Evolutionary conservation across 2,888 invertebrate genomes (phyloP).

Genomic region (Notocelia uddmanniana): DNA sequence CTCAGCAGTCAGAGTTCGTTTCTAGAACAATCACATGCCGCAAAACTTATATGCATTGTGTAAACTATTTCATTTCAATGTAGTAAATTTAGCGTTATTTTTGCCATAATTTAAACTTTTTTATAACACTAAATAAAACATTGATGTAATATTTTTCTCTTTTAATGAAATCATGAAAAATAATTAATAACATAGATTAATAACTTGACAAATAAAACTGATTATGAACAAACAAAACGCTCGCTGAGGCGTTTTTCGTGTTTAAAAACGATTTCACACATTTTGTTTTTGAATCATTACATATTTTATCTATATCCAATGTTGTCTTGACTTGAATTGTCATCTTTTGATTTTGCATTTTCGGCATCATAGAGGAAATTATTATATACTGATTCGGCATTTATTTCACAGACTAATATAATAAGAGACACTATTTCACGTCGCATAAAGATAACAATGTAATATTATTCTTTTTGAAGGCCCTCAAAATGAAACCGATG

Average conservation of each 20-base stretch:
- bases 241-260: neutral
- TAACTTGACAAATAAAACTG: neutral
- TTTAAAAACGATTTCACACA: too few species aligned
- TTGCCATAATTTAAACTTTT: neutral
- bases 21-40: constrained; percentile 72
- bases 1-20: constrained; percentile 38
- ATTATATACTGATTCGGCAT: too few species aligned
- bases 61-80: constrained; percentile 41
- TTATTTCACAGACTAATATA: too few species aligned
- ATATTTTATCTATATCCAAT: too few species aligned
- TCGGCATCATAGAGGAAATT: too few species aligned
- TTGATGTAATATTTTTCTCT: neutral
- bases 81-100: constrained; percentile 1
- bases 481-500: neutral
- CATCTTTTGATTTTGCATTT: too few species aligned
- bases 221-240: constrained; percentile 32
- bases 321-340: too few species aligned
- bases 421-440: neutral
- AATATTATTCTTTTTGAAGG: neutral
- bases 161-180: neutral
- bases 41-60: constrained; percentile 36
- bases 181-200: too few species aligned
- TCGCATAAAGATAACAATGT: neutral
- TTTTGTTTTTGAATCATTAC: too few species aligned
- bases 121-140: neutral